A percentile compares a stretch with the other conserved stretches of the same genome.
Evolutionary conservation across 2,888 invertebrate genomes (phyloP).

Genomic region (Branchinecta sandiegonensis): DNA sequence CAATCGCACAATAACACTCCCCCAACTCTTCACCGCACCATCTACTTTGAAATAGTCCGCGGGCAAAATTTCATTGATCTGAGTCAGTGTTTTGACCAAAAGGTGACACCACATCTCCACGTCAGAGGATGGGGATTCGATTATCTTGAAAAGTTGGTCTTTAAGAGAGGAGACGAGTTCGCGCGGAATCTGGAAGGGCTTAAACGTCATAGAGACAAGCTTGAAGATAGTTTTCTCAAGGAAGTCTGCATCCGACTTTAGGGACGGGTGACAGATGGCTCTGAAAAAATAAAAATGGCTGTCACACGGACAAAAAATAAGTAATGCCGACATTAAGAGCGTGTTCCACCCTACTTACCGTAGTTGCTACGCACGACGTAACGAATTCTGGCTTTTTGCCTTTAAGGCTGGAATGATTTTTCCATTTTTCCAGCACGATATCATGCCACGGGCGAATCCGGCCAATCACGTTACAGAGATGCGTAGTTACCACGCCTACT

Average conservation of each 20-base stretch:
- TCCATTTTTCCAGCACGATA: too few relatives aligned
- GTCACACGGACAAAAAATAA: neutral
- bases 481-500: too few relatives aligned
- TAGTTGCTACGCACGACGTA: too few relatives aligned
- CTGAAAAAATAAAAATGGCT: neutral
- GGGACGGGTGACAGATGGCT: neutral
- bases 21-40: neutral
- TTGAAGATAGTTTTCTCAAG: neutral
- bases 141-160: constrained; percentile 1
- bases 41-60: constrained; percentile 1
- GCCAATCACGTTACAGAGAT: too few relatives aligned
- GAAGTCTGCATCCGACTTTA: neutral
- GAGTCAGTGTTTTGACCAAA: neutral
- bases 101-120: neutral
- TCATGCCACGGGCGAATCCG: too few relatives aligned
- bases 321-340: too few relatives aligned
- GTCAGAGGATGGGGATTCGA: constrained; percentile 4
- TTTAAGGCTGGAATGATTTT: too few relatives aligned
- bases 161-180: neutral
- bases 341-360: too few relatives aligned
- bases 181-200: too few relatives aligned
- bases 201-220: neutral
- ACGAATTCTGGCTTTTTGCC: too few relatives aligned
- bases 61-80: neutral
- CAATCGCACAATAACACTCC: neutral